Conservation (phyloP, 2,113 vertebrate genomes). For the Puma concolor region DNA sequence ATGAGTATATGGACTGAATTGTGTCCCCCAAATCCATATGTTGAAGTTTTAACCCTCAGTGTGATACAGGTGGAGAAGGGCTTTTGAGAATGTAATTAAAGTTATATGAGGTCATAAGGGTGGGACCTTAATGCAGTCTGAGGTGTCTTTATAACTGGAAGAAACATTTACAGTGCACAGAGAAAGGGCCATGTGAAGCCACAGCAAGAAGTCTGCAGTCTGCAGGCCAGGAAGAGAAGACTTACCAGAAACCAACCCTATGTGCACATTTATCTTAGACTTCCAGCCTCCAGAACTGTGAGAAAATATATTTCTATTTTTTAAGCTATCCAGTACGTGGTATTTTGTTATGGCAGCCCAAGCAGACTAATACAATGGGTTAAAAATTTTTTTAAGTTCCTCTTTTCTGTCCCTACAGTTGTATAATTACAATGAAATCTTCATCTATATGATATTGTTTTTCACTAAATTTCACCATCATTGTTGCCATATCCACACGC, state of each 20-base stretch:
- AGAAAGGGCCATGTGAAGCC: neutral
- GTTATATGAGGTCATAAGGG: neutral
- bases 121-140: neutral
- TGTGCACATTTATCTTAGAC: neutral
- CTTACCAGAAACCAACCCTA: neutral
- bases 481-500: neutral
- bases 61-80: neutral
- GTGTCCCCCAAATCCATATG: neutral
- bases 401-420: constrained; percentile 50
- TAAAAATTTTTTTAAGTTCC: neutral
- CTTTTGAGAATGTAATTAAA: neutral
- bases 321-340: neutral
- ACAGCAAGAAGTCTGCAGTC: neutral
- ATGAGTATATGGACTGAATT: neutral
- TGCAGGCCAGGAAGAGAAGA: neutral
- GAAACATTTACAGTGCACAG: neutral
- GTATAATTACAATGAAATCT: neutral
- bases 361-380: neutral
- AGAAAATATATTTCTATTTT: neutral
- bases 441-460: neutral
- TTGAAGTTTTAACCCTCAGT: neutral
- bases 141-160: neutral
- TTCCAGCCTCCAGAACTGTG: neutral
- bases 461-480: neutral
- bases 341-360: neutral